phyloP scores from a whole-genome alignment of 1,140 invertebrate genomes.

The Drosophila bifasciata region DNA sequence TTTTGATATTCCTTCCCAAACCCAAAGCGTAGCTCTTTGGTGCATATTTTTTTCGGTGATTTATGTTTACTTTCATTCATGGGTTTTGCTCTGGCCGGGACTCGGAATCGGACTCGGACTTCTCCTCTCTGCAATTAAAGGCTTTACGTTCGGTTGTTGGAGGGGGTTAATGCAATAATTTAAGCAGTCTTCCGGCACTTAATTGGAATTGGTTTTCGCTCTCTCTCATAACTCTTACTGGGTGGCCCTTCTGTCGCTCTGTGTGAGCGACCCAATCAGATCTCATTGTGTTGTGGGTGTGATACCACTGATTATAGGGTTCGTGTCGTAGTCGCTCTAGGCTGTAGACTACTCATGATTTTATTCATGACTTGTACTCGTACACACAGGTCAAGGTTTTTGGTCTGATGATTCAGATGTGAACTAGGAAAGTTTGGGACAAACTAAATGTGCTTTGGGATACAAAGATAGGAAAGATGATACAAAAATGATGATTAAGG shows the following conservation, averaged over 20 bases:
- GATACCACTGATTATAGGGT: slow-evolving; percentile 51
- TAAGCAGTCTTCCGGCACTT: slow-evolving; percentile 72
- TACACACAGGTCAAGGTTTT: not conserved
- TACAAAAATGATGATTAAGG: no score
- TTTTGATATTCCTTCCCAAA: slow-evolving; percentile 53
- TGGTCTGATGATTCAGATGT: no score
- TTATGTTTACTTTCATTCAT: slow-evolving; percentile 66
- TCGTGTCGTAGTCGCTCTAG: slow-evolving; percentile 4
- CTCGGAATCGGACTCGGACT: not conserved
- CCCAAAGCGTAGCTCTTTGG: slow-evolving; percentile 30
- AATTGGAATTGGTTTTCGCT: slow-evolving; percentile 51
- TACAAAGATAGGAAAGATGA: no score
- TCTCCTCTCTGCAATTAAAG: slow-evolving; percentile 61
- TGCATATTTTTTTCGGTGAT: slow-evolving; percentile 64
- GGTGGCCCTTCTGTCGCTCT: slow-evolving; percentile 51
- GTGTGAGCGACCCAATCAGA: no score
- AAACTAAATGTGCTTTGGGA: no score
- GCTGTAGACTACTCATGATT: not conserved
- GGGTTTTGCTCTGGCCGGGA: slow-evolving; percentile 26
- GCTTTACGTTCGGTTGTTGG: slow-evolving; percentile 49
- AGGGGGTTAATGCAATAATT: slow-evolving; percentile 73
- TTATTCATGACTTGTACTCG: not conserved
- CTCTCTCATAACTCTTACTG: slow-evolving; percentile 34
- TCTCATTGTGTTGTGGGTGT: slow-evolving; percentile 32
- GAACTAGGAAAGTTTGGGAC: no score